Evolutionary conservation across 2,888 invertebrate genomes (phyloP).

Genomic region (Meghimatium bilineatum): DNA sequence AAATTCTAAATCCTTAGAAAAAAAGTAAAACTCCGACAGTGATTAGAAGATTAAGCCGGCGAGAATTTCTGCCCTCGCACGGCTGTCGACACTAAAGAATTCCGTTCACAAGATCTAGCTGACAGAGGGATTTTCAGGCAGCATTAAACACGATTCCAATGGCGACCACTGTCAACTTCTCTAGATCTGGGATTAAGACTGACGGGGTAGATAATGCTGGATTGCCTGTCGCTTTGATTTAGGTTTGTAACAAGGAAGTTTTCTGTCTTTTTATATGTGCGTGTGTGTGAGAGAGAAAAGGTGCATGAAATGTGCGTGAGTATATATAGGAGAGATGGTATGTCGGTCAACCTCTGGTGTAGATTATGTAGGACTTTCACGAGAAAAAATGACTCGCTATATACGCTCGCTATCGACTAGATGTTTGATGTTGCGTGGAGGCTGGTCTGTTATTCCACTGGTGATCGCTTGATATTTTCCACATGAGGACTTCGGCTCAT

Average conservation of each 20-base stretch:
- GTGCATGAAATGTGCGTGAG: neutral
- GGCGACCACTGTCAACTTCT: constrained; percentile 9
- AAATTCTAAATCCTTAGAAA: neutral
- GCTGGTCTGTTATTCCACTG: no score
- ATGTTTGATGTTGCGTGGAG: no score
- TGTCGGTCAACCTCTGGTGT: neutral
- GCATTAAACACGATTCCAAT: constrained; percentile 19
- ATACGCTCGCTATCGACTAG: no score
- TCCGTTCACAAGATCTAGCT: constrained; percentile 14
- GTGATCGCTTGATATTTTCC: no score
- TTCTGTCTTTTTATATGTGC: neutral
- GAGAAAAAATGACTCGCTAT: neutral
- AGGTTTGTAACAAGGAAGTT: neutral
- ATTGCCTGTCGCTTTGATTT: neutral
- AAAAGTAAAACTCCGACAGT: constrained; percentile 1
- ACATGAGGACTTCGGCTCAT: no score
- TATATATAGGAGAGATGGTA: neutral
- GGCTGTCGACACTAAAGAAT: neutral
- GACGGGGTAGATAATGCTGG: neutral
- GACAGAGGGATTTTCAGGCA: constrained; percentile 5
- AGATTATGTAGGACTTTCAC: neutral
- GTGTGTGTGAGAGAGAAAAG: no score
- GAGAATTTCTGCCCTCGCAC: neutral
- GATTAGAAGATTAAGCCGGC: neutral
- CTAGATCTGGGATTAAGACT: constrained; percentile 7